phyloP scores from a whole-genome alignment of 1,140 invertebrate genomes.

The Caligus rogercresseyi region DNA sequence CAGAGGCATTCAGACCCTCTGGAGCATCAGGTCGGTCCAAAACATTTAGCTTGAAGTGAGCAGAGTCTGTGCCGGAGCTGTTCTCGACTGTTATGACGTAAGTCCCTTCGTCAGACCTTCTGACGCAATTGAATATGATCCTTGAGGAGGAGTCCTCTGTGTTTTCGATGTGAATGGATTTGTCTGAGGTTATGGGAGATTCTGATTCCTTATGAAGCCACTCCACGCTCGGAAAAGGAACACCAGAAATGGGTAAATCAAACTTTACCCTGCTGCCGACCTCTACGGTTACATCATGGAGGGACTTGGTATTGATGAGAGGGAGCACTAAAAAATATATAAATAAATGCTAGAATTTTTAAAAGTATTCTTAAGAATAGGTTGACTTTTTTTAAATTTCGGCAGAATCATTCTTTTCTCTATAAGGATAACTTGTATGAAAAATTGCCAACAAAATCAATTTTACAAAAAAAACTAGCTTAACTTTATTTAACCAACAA shows the following conservation, averaged over 20 bases:
- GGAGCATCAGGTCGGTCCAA: constrained; percentile 74
- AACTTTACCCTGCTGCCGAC: constrained; percentile 73
- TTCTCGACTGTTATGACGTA: background rate
- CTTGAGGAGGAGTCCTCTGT: background rate
- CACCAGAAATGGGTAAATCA: constrained; percentile 72
- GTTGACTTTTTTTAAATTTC: no score
- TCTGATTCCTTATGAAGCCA: constrained; percentile 37
- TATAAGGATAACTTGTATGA: no score
- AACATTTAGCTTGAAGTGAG: constrained; percentile 70
- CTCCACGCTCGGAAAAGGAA: constrained; percentile 70
- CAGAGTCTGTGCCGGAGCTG: constrained; percentile 61
- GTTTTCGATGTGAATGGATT: background rate
- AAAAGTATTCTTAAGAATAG: no score
- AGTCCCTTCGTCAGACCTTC: background rate
- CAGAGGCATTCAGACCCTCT: constrained; percentile 63
- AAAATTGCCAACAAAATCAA: no score
- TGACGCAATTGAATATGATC: background rate
- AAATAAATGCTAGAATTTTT: no score
- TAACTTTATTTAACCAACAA: no score
- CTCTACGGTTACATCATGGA: constrained; percentile 70
- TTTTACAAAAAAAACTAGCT: no score
- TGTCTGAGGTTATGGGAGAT: background rate
- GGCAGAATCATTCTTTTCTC: no score
- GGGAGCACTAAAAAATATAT: constrained; percentile 49
- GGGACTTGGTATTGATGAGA: constrained; percentile 77